Base-by-base conservation (phyloP, 92 coral and sea anemone genomes). In the Ricordea florida region DNA sequence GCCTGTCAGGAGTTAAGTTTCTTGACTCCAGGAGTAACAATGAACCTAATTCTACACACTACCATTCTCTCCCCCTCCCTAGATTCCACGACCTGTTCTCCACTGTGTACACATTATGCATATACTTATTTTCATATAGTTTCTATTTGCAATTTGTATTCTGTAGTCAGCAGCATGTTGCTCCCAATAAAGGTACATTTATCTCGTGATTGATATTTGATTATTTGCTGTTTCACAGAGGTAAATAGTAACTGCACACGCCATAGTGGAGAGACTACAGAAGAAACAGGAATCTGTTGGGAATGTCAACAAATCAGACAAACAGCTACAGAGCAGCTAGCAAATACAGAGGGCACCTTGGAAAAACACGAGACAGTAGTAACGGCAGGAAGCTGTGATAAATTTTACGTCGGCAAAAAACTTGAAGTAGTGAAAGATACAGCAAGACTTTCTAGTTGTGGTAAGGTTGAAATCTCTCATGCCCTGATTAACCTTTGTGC, bases 381-480 rank as follows among this genome's bases (percentile, higher is more conserved):
- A 5, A 70, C 20, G 27, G 30, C 37, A 52, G 29, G 62, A 36
- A 26, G 53, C 40, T 4, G 20, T 30, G 33, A 52, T 15, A 5
- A 26, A 5, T 10, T 22, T 3, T 34, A 69, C 36, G 14, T 32
- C 16, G 30, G 53, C 22, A 30, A 5, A 8, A 57, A 15, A 23
- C 59, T 18, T 20, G 41, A 37, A 15, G 41, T 70, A 4, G 11
- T 41, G 9, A 35, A 10, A 25, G 78, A 74, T 26, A 10, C 71
- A 18, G 28, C 73, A 3, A 74, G 72, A 34, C 56, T 82, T 34
- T 35, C 88, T 17, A 50, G 66, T 30, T 74, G 82, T 68, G 81
- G 88, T 82, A 56, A 31, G 76, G 33, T 13, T 3, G 8, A 51
- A 20, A 3, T 10, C 59, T 22, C 0, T 18, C 17, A 18, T 42